Evolutionary conservation across 2,797 vertebrate genomes (phyloP), one percentile per base, ranked within the genome.

Genomic region (Sphenodon punctatus): DNA sequence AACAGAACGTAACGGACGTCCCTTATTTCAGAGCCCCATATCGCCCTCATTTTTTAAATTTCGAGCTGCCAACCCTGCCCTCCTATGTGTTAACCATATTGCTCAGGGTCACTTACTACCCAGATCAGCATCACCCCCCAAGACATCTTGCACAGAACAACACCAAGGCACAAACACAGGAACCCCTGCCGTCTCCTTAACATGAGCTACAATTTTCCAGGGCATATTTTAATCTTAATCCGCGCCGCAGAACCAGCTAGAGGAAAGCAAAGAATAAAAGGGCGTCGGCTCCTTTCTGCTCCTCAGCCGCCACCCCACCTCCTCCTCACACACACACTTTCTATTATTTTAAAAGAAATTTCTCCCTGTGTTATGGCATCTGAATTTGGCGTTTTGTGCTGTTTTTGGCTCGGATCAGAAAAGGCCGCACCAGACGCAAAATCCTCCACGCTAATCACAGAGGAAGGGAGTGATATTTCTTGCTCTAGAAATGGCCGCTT

Each of bases 401-500:
- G 36, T 48, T 67, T 67, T 60, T 63, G 76, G 79, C 51, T 46
- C 51, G 43, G 25, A 41, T 69, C 49, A 66, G n/a, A 59, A 87
- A 85, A 78, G 74, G 67, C 59, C 73, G 22, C 3, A 20, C 59
- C 19, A 38, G 27, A 53, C 79, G 41, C 67, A 43, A 56, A 68
- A 67, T 49, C 58, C 71, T 64, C 38, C 43, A 66, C 58, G 53
- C 49, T 38, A 48, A 83, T 83, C 64, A 34, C 74, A 36, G 17
- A 27, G 10, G 6, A 56, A 55, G 56, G 32, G 15, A 8, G 32
- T 7, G 4, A 56, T 9, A 3, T 19, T 56, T 38, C 71, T 68
- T 67, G 77, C 75, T 53, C 42, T 39, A 56, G 65, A 69, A 78
- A 87, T 34, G 71, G 55, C 80, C 65, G 48, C 41, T 27, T 71